phyloP scores from a whole-genome alignment of 2,113 vertebrate species.

The Cyprinodon tularosa region DNA sequence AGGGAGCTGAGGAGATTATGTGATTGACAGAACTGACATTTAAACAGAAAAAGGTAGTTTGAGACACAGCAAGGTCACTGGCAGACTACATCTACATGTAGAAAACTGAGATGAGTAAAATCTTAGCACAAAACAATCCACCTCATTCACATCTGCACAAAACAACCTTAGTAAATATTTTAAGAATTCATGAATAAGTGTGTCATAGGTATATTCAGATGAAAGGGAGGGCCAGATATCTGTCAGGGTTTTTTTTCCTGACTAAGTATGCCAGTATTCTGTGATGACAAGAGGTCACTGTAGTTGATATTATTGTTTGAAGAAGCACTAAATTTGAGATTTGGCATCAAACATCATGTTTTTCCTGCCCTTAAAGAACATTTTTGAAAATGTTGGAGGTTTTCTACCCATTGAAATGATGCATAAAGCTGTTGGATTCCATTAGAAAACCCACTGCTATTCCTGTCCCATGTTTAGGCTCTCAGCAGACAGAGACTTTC shows the following conservation, averaged over 20 bases:
- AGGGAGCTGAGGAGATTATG: constrained; percentile 35
- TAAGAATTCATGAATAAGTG: constrained; percentile 14
- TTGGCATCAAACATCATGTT: background rate
- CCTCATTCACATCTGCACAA: constrained; percentile 16
- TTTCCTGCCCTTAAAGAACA: constrained; percentile 12
- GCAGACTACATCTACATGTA: constrained; percentile 61
- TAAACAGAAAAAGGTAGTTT: constrained; percentile 58
- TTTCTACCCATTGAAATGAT: constrained; percentile 21
- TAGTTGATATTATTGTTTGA: too few species aligned
- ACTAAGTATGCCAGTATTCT: background rate
- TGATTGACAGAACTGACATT: constrained; percentile 78
- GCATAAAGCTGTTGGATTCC: constrained; percentile 31
- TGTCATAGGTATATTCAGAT: background rate
- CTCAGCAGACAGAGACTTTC: constrained; percentile 44
- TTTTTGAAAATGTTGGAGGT: constrained; percentile 25
- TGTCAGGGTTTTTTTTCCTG: constrained; percentile 1
- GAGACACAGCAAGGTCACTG: constrained; percentile 55
- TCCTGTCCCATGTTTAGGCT: constrained; percentile 51
- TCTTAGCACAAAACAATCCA: constrained; percentile 20
- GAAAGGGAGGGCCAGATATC: constrained; percentile 3
- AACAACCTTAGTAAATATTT: constrained; percentile 2
- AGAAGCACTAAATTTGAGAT: background rate
- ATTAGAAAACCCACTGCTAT: constrained; percentile 42
- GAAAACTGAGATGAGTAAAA: constrained; percentile 21
- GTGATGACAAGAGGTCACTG: background rate